phyloP scores from a whole-genome alignment of 2,797 vertebrate genomes.

The Brotogeris chrysoptera region DNA sequence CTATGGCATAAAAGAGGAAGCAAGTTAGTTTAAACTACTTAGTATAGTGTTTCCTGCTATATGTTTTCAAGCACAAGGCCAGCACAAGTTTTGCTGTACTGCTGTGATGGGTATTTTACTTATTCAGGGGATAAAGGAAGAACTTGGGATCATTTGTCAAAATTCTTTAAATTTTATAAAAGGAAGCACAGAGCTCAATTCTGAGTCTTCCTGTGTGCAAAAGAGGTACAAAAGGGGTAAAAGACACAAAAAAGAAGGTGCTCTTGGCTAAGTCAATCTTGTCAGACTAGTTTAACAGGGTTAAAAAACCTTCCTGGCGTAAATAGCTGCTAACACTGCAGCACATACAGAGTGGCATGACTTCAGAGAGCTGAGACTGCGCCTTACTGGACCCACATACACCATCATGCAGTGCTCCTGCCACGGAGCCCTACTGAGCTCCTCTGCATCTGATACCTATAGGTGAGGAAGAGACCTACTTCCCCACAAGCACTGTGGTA shows the following conservation, averaged over 20 bases:
- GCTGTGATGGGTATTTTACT: not conserved
- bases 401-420: not conserved
- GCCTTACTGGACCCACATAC: not conserved
- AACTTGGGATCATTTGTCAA: not conserved
- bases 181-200: not conserved
- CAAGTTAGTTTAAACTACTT: not conserved
- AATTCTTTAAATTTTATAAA: not conserved
- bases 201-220: not conserved
- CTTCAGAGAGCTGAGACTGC: not conserved
- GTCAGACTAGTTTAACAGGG: not conserved
- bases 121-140: not conserved
- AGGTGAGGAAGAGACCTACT: not conserved
- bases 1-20: not conserved
- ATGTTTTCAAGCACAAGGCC: not conserved
- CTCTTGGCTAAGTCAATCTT: not conserved
- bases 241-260: not conserved
- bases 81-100: not conserved
- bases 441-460: not conserved
- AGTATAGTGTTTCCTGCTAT: not conserved
- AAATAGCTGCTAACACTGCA: not conserved
- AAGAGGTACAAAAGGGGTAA: not conserved
- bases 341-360: not conserved
- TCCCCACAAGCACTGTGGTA: not conserved
- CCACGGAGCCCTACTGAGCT: not conserved
- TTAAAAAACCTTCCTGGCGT: not conserved